A percentile compares a stretch with the other conserved stretches of the same genome.
phyloP scores from a whole-genome alignment of 2,113 vertebrate genomes.

The Pitta sordida region DNA sequence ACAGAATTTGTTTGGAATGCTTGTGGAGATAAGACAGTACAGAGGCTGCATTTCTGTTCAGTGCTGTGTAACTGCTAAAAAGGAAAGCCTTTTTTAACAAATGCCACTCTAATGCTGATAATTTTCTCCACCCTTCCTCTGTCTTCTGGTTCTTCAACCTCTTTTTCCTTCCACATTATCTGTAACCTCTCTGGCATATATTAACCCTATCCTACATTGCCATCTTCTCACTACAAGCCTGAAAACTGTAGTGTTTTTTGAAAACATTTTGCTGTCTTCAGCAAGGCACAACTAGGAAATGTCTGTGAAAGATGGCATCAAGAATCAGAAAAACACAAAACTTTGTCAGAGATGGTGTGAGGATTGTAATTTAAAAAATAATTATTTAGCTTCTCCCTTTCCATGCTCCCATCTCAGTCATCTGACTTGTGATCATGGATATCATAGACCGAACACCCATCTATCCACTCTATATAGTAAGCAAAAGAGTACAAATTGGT shows the following conservation, averaged over 20 bases:
- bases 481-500: no score
- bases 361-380: not conserved
- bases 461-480: not conserved
- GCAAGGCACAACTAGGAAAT: not conserved
- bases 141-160: not conserved
- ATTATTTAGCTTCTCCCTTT: not conserved
- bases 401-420: not conserved
- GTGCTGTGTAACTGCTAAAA: not conserved
- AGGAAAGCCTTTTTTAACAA: not conserved
- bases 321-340: not conserved
- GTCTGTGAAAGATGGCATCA: not conserved
- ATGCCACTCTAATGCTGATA: not conserved
- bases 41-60: not conserved
- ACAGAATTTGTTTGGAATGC: not conserved
- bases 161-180: not conserved
- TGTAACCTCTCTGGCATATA: not conserved
- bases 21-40: not conserved
- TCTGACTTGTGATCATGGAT: not conserved
- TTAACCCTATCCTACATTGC: not conserved
- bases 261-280: not conserved
- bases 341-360: not conserved
- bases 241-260: not conserved
- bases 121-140: not conserved
- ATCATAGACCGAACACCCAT: not conserved
- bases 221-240: not conserved